Conservation (phyloP, 2,797 vertebrate genomes). For the Aeoliscus strigatus region DNA sequence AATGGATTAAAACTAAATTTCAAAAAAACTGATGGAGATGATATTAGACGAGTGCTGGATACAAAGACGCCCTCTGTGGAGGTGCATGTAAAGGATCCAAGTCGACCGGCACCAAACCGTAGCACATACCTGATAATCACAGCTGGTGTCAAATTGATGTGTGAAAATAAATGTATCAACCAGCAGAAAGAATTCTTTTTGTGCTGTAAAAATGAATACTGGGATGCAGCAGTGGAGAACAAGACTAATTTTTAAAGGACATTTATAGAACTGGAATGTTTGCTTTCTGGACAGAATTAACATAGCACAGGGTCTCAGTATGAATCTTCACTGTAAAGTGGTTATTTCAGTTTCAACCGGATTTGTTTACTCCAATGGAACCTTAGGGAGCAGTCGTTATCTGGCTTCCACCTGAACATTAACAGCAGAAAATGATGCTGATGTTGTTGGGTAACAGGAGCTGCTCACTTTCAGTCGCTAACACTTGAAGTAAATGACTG, state of each 20-base stretch:
- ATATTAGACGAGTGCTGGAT: slow-evolving; percentile 30
- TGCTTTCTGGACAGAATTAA: not conserved
- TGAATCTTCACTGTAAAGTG: too few relatives aligned
- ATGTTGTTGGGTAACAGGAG: too few relatives aligned
- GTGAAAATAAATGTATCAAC: slow-evolving; percentile 55
- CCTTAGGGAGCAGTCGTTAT: too few relatives aligned
- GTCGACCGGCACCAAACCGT: slow-evolving; percentile 14
- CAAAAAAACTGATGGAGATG: slow-evolving; percentile 38
- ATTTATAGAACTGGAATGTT: too few relatives aligned
- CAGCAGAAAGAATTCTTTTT: slow-evolving; percentile 26
- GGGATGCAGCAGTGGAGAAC: slow-evolving; percentile 22
- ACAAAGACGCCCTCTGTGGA: slow-evolving; percentile 47
- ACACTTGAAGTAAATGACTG: too few relatives aligned
- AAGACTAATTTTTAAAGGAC: slow-evolving; percentile 15
- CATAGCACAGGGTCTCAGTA: too few relatives aligned
- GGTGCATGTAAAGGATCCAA: slow-evolving; percentile 16
- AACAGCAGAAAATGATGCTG: too few relatives aligned
- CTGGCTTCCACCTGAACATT: too few relatives aligned
- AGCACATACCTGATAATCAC: slow-evolving; percentile 36
- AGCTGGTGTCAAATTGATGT: slow-evolving; percentile 29
- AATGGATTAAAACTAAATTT: too few relatives aligned
- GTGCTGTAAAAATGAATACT: slow-evolving; percentile 20
- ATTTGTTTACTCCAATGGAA: too few relatives aligned
- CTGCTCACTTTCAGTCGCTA: too few relatives aligned
- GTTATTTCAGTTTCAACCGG: too few relatives aligned